These are phyloP conservation scores for Corbicula japonica DNA, from an alignment of 2,888 invertebrate species.

Conservation along the genomic window DNA sequence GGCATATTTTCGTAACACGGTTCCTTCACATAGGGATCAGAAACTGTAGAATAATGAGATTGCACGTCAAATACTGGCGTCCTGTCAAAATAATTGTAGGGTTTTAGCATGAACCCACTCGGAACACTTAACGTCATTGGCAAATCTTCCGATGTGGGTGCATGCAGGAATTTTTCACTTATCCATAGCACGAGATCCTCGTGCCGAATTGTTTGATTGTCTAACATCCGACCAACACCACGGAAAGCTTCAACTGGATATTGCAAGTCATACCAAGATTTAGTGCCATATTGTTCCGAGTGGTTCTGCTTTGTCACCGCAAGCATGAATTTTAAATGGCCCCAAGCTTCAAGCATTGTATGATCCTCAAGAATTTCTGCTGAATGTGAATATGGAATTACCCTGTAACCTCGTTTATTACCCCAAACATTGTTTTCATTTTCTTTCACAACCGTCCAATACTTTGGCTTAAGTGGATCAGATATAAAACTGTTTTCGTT, in stretches of 20 bases:
- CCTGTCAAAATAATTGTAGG: slow-evolving; percentile 70
- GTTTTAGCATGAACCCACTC: slow-evolving; percentile 69
- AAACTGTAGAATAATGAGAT: slow-evolving; percentile 33
- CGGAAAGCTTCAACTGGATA: slow-evolving; percentile 48
- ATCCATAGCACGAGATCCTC: slow-evolving; percentile 71
- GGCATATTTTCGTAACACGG: slow-evolving; percentile 32
- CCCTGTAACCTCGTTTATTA: slow-evolving; percentile 60
- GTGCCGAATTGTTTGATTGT: slow-evolving; percentile 62
- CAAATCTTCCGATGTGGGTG: slow-evolving; percentile 69
- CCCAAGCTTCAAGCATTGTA: slow-evolving; percentile 58
- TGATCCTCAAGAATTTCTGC: slow-evolving; percentile 47
- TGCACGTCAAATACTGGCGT: slow-evolving; percentile 68
- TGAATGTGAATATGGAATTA: slow-evolving; percentile 51
- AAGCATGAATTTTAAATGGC: slow-evolving; percentile 65
- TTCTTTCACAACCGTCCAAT: slow-evolving; percentile 70
- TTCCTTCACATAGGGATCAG: slow-evolving; percentile 17
- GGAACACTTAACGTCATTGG: slow-evolving; percentile 67
- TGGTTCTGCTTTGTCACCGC: slow-evolving; percentile 68
- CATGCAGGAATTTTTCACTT: slow-evolving; percentile 65
- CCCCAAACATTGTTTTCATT: slow-evolving; percentile 68
- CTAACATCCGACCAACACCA: slow-evolving; percentile 55
- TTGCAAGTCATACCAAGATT: slow-evolving; percentile 62
- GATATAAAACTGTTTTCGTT: slow-evolving; percentile 57
- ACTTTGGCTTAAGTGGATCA: slow-evolving; percentile 59
- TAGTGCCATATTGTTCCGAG: slow-evolving; percentile 56